Conservation (phyloP, 2,797 vertebrate species). For the Pangasius krempfi region DNA sequence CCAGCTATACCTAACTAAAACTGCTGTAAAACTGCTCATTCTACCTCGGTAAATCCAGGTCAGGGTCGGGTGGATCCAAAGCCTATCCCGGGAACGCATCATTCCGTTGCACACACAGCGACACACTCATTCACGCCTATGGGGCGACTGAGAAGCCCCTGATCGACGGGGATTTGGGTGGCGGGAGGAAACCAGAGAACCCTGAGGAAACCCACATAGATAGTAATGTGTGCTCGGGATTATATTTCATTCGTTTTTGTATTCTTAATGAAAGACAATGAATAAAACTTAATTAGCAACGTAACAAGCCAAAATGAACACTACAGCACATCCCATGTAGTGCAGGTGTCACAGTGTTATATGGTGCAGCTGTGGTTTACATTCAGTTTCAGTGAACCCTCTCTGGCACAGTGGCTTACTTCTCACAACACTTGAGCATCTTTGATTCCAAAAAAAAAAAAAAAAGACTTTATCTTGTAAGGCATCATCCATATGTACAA, state of each 20-base stretch:
- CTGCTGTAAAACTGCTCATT: neutral
- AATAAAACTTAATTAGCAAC: neutral
- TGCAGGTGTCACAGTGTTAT: neutral
- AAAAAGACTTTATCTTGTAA: neutral
- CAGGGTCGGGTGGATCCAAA: neutral
- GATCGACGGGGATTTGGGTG: neutral
- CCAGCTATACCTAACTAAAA: neutral
- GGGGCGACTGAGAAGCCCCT: neutral
- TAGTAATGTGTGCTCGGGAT: neutral
- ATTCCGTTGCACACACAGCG: neutral
- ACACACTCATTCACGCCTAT: neutral
- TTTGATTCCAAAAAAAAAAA: neutral
- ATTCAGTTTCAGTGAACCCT: neutral
- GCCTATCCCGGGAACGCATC: neutral
- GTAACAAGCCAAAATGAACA: neutral
- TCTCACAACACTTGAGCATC: neutral
- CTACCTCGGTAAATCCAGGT: neutral
- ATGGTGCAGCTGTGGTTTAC: slow-evolving; percentile 17
- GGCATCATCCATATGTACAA: neutral
- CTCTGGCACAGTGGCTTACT: neutral
- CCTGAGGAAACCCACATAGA: neutral
- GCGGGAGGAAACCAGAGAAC: neutral
- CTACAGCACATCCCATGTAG: neutral
- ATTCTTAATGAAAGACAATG: neutral
- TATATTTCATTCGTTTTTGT: neutral